phyloP scores from a whole-genome alignment of 2,113 vertebrate genomes.

The Ictidomys tridecemlineatus region DNA sequence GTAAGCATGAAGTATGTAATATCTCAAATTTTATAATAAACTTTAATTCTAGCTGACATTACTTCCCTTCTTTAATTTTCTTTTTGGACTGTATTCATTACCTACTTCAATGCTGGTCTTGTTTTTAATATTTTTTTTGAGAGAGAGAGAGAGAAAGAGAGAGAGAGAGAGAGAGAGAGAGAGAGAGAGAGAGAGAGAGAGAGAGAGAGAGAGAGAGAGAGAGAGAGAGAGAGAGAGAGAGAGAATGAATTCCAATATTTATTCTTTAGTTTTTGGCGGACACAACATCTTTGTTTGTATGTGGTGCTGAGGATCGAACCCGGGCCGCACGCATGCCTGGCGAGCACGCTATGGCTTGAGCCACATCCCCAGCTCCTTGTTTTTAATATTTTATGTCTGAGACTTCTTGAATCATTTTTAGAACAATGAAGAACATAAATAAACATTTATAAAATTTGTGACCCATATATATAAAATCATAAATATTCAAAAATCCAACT shows the following conservation, averaged over 20 bases:
- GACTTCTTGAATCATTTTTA: conserved; percentile 21
- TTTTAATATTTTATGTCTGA: neutral
- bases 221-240: no score
- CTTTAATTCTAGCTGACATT: neutral
- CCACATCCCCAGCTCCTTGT: neutral
- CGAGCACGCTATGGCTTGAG: no score
- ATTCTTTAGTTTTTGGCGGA: no score
- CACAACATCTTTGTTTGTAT: no score
- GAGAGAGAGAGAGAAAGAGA: no score
- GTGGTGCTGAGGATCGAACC: no score
- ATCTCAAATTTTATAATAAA: neutral
- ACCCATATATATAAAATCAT: neutral
- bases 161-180: no score
- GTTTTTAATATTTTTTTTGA: neutral
- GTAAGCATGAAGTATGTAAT: neutral
- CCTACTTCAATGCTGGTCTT: neutral
- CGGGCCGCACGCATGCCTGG: no score
- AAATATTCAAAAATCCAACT: neutral
- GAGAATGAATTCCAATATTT: no score
- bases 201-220: no score
- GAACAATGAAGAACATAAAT: neutral
- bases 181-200: no score
- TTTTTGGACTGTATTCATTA: neutral
- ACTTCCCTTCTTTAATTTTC: neutral
- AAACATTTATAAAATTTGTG: neutral